Evolutionary conservation across 1,140 invertebrate genomes (phyloP), one percentile per base, ranked within the genome.

Genomic region (Lanistes nyassanus): DNA sequence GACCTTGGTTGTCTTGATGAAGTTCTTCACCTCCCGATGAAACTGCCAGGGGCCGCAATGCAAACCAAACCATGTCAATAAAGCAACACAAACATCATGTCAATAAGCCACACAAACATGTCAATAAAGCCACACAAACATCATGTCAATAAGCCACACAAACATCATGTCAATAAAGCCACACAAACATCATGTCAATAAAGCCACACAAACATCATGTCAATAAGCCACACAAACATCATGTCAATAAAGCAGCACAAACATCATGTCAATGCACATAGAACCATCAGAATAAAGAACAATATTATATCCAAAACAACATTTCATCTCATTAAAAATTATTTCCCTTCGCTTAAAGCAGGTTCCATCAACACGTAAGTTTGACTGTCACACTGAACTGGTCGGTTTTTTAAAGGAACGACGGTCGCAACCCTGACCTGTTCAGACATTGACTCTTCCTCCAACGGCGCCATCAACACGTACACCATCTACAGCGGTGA

Each of bases 401-500:
- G 13, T 47, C n/a, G 4, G 16, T 31, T 7, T 60, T 29, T 19
- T 69, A 60, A 34, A 76, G 73, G 34, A 26, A 58, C 34, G 2
- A 23, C 13, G 2, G 68, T 74, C 34, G 66, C 66, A 1, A 73
- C 67, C 19, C 34, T 82, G 0, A 70, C 72, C 11, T 82, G 81
- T 64, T 56, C 68, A 6, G 81, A 82, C 53, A 53, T 21, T 11
- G 81, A 82, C 62, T 64, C 72, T 36, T 55, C 60, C 2, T 66
- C 65, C 36, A 82, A 82, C 67, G 76, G 74, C 39, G 76, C 39
- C 31, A 72, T 81, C 37, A 65, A n/a, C 13, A 65, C 51, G 11
- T 78, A 74, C 72, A 62, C 56, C 39, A 80, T 82, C 51, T 42
- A 29, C 29, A 77, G 76, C 65, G 77, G 79, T 7, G 77, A 80